Base-by-base conservation (phyloP, 1,140 invertebrate genomes). In the Papilio helenus region DNA sequence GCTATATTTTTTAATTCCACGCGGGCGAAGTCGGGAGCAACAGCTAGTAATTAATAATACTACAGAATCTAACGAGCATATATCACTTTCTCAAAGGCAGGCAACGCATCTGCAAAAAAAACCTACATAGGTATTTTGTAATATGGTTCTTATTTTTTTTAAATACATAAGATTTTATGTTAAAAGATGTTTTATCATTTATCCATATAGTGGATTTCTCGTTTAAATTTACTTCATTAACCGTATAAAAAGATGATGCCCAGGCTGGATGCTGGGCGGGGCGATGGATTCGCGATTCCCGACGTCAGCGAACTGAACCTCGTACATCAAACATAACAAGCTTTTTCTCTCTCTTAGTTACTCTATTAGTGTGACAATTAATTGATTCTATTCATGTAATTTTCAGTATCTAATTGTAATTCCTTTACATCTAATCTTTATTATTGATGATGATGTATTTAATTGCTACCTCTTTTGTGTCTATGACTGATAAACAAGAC, bases 281-380 rank as follows among this genome's bases (percentile, higher is more conserved):
- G 68, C 68, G 65, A 71, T 71, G 16, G 26, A 29, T 0, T 14
- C 10, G 18, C 68, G 68, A 42, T 72, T 44, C 42, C 18, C 39
- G n/a, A 26, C 34, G 16, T 14, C 34, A 23, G 3, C 7, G 65
- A 34, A 18, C 29, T 26, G 12, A 46, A 34, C 18, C 18, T 72
- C 71, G 39, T 72, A 72, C 61, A 68, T 44, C 34, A 72, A 23
- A 16, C 71, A 5, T 72, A 44, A 72, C 71, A 72, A 72, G 71
- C 71, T 72, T 72, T 72, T 72, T 72, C 65, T 71, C 39, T 72
- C 39, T 16, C 20, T 44, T 44, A 72, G 71, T 72, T 72, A 72
- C 71, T 72, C 71, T 72, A 72, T 72, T 72, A 72, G 71, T 46
- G 39, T 4, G 12, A 16, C 71, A 44, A 44, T 72, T 44, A 44